These are phyloP conservation scores for Drosophila nr. medialis DNA, from an alignment of 2,888 invertebrate genomes.

Conservation along the genomic window DNA sequence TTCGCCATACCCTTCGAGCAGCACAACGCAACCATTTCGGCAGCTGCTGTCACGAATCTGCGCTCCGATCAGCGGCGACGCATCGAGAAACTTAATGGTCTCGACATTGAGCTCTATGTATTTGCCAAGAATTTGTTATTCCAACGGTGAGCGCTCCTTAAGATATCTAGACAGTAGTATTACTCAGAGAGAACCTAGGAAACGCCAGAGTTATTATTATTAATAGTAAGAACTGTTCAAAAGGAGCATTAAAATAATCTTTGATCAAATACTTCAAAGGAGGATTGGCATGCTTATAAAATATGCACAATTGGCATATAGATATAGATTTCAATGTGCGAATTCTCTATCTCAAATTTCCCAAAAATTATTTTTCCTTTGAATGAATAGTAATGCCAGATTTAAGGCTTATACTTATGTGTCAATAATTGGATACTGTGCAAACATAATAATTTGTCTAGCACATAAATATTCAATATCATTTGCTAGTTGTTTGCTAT, in stretches of 20 bases:
- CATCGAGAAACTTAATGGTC: constrained; percentile 92
- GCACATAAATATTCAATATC: constrained; percentile 15
- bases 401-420: not conserved
- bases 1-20: constrained; percentile 96
- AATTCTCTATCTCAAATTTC: constrained; percentile 8
- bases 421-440: constrained; percentile 52
- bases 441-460: constrained; percentile 28
- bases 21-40: constrained; percentile 95
- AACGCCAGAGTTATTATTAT: not conserved
- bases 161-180: not conserved
- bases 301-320: not conserved
- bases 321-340: constrained; percentile 5
- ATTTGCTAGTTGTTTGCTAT: constrained; percentile 10
- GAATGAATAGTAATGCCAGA: not conserved
- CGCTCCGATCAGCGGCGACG: constrained; percentile 90
- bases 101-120: constrained; percentile 96
- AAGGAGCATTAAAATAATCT: not conserved
- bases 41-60: constrained; percentile 91
- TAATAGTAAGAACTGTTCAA: not conserved
- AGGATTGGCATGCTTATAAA: not conserved
- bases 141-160: constrained; percentile 86
- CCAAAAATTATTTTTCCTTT: not conserved
- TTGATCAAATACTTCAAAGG: not conserved
- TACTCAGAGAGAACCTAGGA: not conserved
- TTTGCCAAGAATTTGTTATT: constrained; percentile 96